These are phyloP conservation scores for Pimpla rufipes DNA, from an alignment of 2,888 invertebrate species.

Conservation along the genomic window DNA sequence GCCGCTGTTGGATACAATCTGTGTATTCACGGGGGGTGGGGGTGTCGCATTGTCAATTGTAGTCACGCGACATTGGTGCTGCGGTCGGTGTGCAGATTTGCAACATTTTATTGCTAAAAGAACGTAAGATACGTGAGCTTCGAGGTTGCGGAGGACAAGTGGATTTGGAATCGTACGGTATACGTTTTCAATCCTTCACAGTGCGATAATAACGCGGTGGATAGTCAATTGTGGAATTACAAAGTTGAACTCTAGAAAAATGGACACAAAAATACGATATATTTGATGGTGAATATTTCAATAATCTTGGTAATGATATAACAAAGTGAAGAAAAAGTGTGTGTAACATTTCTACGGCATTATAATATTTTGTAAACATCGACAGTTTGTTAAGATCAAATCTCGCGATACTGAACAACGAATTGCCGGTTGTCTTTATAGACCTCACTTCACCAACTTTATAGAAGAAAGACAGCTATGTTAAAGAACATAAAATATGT, in stretches of 20 bases:
- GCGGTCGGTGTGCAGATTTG: neutral
- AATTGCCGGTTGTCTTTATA: too few relatives aligned
- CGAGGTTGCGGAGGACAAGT: slow-evolving; percentile 11
- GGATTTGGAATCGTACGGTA: neutral
- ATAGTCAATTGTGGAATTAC: neutral
- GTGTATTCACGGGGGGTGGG: too few relatives aligned
- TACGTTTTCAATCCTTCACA: neutral
- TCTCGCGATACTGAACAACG: too few relatives aligned
- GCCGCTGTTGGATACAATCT: too few relatives aligned
- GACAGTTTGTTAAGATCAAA: too few relatives aligned
- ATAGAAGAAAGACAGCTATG: too few relatives aligned
- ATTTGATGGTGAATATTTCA: neutral
- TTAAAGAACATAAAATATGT: too few relatives aligned
- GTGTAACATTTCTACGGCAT: too few relatives aligned
- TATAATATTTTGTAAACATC: too few relatives aligned
- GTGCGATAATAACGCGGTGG: neutral
- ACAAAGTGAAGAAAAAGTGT: too few relatives aligned
- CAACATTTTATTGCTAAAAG: neutral
- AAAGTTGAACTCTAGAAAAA: neutral
- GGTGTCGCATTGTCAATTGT: neutral
- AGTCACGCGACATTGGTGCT: neutral
- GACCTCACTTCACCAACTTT: too few relatives aligned
- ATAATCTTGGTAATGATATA: neutral
- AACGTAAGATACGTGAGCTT: neutral
- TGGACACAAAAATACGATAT: neutral